These are phyloP conservation scores for Danio kyathit DNA, from an alignment of 2,797 vertebrate genomes.

Conservation along the genomic window DNA sequence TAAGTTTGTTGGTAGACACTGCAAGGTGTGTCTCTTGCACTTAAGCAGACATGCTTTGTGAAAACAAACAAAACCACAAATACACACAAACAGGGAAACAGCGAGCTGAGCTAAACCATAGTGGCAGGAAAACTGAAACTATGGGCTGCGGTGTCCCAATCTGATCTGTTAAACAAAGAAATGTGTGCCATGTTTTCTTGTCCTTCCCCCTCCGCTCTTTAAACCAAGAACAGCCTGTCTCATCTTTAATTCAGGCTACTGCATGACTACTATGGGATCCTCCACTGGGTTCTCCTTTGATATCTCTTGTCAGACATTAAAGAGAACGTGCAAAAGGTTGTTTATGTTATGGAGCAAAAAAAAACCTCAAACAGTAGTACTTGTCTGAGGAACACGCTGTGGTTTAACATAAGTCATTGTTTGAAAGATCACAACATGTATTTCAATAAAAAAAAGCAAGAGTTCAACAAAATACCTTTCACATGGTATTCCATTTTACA, in stretches of 20 bases:
- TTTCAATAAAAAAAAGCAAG: background rate
- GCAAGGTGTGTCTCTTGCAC: background rate
- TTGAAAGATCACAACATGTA: conserved; percentile 3
- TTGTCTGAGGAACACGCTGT: background rate
- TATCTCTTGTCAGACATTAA: conserved; percentile 12
- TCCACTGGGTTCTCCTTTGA: conserved; percentile 41
- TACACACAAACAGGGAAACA: conserved; percentile 5
- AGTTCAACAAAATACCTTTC: background rate
- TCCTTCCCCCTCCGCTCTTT: conserved; percentile 14
- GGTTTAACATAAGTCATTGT: conserved; percentile 6
- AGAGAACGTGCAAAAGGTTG: conserved; percentile 33
- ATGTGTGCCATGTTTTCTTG: conserved; percentile 49
- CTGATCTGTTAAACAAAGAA: conserved; percentile 41
- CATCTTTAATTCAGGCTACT: conserved; percentile 72
- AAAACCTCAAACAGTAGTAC: background rate
- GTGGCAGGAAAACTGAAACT: conserved; percentile 13
- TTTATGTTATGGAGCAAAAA: background rate
- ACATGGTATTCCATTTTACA: background rate
- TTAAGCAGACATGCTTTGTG: conserved; percentile 1
- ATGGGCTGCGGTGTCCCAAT: background rate
- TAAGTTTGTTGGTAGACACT: background rate
- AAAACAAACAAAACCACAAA: conserved; percentile 26
- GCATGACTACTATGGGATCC: conserved; percentile 15
- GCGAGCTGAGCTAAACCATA: conserved; percentile 5
- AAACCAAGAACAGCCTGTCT: conserved; percentile 42